These are phyloP conservation scores for Catocala nupta DNA, from an alignment of 2,888 invertebrate genomes.

Conservation along the genomic window DNA sequence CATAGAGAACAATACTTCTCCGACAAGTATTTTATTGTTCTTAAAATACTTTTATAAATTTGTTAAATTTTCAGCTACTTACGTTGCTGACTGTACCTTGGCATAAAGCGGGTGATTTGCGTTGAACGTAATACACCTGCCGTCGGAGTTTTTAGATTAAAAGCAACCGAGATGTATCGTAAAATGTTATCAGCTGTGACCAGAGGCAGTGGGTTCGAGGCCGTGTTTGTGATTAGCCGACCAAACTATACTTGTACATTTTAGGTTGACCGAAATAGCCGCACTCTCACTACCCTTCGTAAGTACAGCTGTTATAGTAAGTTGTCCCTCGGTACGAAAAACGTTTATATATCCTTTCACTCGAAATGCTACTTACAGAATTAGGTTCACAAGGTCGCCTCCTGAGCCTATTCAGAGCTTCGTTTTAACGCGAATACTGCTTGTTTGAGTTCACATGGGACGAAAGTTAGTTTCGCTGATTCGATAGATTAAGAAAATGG, in stretches of 20 bases:
- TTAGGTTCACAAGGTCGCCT: background rate
- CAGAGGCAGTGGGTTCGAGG: background rate
- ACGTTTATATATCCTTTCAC: background rate
- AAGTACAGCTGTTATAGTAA: too few species aligned
- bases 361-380: background rate
- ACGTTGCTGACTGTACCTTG: background rate
- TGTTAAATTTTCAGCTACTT: too few species aligned
- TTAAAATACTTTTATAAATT: too few species aligned
- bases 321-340: background rate
- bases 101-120: background rate
- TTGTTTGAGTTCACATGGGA: too few species aligned
- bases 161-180: constrained; percentile 3
- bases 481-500: too few species aligned
- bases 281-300: background rate
- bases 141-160: background rate
- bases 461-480: too few species aligned
- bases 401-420: too few species aligned
- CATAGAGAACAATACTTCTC: too few species aligned
- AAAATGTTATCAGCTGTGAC: constrained; percentile 25
- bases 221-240: background rate
- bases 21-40: too few species aligned
- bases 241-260: background rate
- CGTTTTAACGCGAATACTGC: too few species aligned
- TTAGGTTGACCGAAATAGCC: constrained; percentile 2
- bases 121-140: background rate